Evolutionary conservation across 1,140 invertebrate genomes (phyloP).

Genomic region (Prorops nasuta): DNA sequence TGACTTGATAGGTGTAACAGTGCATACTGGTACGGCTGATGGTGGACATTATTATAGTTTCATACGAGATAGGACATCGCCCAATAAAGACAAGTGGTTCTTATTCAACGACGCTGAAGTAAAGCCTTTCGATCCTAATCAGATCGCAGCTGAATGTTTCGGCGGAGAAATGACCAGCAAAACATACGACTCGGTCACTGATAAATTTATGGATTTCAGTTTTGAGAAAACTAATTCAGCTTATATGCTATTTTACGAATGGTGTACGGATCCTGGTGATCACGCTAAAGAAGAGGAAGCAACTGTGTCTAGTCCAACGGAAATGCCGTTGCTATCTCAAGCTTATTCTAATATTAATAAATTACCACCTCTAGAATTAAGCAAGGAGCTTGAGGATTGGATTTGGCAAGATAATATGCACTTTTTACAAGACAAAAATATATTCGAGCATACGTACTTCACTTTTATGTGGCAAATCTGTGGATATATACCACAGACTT

Average conservation of each 20-base stretch:
- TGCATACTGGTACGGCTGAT: slow-evolving; percentile 94
- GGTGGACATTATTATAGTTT: slow-evolving; percentile 97
- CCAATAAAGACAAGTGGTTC: slow-evolving; percentile 84
- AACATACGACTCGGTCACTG: slow-evolving; percentile 92
- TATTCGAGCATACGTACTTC: slow-evolving; percentile 91
- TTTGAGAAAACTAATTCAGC: slow-evolving; percentile 97
- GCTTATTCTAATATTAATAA: slow-evolving; percentile 32
- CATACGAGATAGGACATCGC: slow-evolving; percentile 78
- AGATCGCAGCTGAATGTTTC: slow-evolving; percentile 93
- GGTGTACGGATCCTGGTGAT: slow-evolving; percentile 56
- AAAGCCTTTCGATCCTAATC: slow-evolving; percentile 90
- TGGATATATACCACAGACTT: slow-evolving; percentile 85
- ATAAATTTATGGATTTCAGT: slow-evolving; percentile 96
- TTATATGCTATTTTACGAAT: slow-evolving; percentile 96
- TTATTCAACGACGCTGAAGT: slow-evolving; percentile 96
- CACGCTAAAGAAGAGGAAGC: slow-evolving; percentile 49
- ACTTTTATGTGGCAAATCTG: slow-evolving; percentile 97
- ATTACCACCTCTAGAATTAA: slow-evolving; percentile 61
- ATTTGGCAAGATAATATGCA: slow-evolving; percentile 96
- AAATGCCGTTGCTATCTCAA: slow-evolving; percentile 30
- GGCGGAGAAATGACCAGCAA: slow-evolving; percentile 97
- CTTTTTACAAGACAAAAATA: slow-evolving; percentile 92
- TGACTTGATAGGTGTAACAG: slow-evolving; percentile 92
- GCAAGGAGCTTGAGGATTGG: slow-evolving; percentile 82
- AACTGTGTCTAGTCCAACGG: slow-evolving; percentile 44